phyloP scores from a whole-genome alignment of 64 coral and sea anemone genomes.

The Dendronephthya gigantea region DNA sequence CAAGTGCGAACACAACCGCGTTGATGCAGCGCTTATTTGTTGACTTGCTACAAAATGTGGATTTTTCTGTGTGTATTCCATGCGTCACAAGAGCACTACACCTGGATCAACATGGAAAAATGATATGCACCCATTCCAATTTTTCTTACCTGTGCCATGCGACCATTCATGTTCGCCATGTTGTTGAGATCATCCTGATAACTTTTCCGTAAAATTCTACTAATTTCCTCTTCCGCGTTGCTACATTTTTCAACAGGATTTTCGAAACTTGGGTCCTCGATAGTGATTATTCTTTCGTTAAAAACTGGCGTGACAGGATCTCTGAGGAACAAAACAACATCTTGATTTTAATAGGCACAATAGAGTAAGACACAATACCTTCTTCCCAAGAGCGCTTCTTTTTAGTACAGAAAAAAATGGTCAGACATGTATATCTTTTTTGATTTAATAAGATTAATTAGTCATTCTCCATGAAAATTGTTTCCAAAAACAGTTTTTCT shows the following conservation, averaged over 20 bases:
- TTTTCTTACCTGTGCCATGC: neutral
- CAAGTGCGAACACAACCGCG: too few species aligned
- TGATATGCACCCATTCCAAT: neutral
- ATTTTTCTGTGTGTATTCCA: neutral
- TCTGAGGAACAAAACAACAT: neutral
- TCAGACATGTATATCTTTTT: too few species aligned
- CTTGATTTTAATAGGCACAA: too few species aligned
- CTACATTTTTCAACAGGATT: neutral
- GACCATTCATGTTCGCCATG: slow-evolving; percentile 11
- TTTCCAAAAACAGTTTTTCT: too few species aligned
- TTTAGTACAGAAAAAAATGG: too few species aligned
- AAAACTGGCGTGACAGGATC: slow-evolving; percentile 7
- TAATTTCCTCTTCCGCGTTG: slow-evolving; percentile 1
- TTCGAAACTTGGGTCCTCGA: neutral
- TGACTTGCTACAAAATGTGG: too few species aligned
- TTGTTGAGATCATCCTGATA: slow-evolving; percentile 13
- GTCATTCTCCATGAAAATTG: too few species aligned
- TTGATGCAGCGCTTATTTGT: too few species aligned
- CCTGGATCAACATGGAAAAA: neutral
- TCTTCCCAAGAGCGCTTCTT: too few species aligned
- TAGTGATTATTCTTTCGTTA: slow-evolving; percentile 20
- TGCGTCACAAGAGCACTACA: neutral
- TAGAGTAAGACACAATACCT: too few species aligned
- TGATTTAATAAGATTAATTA: too few species aligned
- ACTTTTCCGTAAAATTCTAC: neutral